phyloP scores from a whole-genome alignment of 2,113 vertebrate genomes.

The Gnathonemus echidnorhynchus region DNA sequence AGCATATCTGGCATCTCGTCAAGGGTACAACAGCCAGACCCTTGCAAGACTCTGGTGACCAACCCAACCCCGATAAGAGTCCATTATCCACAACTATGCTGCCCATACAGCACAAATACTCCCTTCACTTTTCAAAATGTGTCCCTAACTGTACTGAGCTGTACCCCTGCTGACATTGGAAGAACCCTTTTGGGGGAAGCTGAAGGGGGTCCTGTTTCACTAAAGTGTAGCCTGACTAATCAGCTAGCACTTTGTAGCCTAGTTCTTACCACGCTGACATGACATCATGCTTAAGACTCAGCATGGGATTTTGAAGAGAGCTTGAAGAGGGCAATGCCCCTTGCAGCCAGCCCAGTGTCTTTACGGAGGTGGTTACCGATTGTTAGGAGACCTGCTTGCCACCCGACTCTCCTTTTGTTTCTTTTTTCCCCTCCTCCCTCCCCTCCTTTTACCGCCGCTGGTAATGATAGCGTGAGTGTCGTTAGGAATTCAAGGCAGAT shows the following conservation, averaged over 20 bases:
- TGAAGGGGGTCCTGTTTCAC: background rate
- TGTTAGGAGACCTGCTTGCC: constrained; percentile 7
- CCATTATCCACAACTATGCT: background rate
- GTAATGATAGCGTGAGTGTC: constrained; percentile 27
- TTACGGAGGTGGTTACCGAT: background rate
- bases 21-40: background rate
- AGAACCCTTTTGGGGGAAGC: background rate
- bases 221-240: background rate
- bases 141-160: background rate
- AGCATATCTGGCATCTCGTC: background rate
- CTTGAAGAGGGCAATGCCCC: background rate
- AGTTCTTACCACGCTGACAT: background rate
- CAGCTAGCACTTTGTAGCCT: background rate
- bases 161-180: background rate
- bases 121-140: background rate
- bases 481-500: constrained; percentile 29
- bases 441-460: background rate
- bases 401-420: background rate
- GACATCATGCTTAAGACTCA: background rate
- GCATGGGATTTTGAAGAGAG: background rate
- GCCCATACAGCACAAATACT: background rate
- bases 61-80: background rate
- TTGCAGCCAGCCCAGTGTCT: background rate
- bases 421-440: background rate
- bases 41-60: background rate